Evolutionary conservation across 2,113 vertebrate species (phyloP).

Genomic region (Callopanchax toddi): DNA sequence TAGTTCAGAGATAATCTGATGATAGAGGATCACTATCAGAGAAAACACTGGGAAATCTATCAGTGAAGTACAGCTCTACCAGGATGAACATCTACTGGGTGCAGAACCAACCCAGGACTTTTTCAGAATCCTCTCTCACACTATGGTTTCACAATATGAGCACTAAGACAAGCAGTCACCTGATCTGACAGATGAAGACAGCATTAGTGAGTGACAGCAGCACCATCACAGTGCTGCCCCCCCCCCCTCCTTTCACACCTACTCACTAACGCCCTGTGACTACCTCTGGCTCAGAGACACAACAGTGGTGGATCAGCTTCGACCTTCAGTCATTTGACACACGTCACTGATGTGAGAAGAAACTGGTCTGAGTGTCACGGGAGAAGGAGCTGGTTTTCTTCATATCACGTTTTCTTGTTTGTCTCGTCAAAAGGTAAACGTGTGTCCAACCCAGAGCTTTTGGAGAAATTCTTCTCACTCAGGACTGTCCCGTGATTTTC

Average conservation of each 20-base stretch:
- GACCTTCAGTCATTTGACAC: neutral
- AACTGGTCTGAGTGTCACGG: neutral
- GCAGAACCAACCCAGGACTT: neutral
- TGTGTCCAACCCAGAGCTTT: neutral
- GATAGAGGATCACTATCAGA: too few species aligned
- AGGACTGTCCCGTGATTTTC: neutral
- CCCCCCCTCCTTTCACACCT: neutral
- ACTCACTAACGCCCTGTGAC: neutral
- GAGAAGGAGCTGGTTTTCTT: neutral
- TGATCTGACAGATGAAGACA: too few species aligned
- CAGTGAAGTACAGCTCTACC: too few species aligned
- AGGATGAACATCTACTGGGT: neutral
- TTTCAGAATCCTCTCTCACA: too few species aligned
- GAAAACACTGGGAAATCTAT: too few species aligned
- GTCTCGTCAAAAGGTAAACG: neutral
- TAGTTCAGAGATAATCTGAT: too few species aligned
- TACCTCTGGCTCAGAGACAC: neutral
- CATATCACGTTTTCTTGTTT: neutral
- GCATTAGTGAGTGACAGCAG: neutral
- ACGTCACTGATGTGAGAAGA: neutral
- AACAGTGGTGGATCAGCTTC: neutral
- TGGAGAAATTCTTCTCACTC: neutral
- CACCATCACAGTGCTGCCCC: neutral
- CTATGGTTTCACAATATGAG: too few species aligned
- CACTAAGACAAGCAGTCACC: too few species aligned